phyloP scores from a whole-genome alignment of 2,888 invertebrate species.

The Dermolepida albohirtum region DNA sequence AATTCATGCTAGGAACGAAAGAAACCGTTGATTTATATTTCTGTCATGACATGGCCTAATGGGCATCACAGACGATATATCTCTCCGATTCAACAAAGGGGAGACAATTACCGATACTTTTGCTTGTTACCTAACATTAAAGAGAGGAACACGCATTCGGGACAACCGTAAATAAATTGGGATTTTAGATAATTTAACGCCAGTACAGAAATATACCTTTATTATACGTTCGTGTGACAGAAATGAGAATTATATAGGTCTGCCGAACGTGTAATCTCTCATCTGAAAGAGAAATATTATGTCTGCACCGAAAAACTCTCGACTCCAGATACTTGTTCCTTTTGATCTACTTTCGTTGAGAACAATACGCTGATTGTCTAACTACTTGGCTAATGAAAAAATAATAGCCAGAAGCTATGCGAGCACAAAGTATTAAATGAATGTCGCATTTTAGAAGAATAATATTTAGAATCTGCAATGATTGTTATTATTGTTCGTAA shows the following conservation, averaged over 20 bases:
- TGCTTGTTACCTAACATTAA: slow-evolving; percentile 36
- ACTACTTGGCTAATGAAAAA: neutral
- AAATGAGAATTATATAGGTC: slow-evolving; percentile 33
- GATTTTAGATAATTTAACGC: slow-evolving; percentile 36
- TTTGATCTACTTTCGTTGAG: neutral
- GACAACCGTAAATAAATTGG: slow-evolving; percentile 26
- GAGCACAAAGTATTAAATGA: too few species aligned
- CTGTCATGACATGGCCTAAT: slow-evolving; percentile 38
- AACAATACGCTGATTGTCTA: slow-evolving; percentile 1
- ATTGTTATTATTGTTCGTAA: too few species aligned
- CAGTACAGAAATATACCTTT: slow-evolving; percentile 28
- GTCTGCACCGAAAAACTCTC: slow-evolving; percentile 11
- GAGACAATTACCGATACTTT: slow-evolving; percentile 42
- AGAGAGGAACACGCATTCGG: slow-evolving; percentile 4
- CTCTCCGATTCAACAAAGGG: slow-evolving; percentile 27
- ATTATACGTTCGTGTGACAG: slow-evolving; percentile 35
- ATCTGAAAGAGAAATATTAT: slow-evolving; percentile 37
- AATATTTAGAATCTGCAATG: too few species aligned
- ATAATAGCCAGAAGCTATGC: too few species aligned
- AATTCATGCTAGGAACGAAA: slow-evolving; percentile 8
- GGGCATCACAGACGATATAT: slow-evolving; percentile 31
- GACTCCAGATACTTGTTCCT: neutral
- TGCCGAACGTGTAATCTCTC: slow-evolving; percentile 28
- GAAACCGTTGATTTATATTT: slow-evolving; percentile 27
- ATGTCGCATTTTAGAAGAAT: too few species aligned